phyloP scores from a whole-genome alignment of 1,140 invertebrate species.

The Cyclina sinensis region DNA sequence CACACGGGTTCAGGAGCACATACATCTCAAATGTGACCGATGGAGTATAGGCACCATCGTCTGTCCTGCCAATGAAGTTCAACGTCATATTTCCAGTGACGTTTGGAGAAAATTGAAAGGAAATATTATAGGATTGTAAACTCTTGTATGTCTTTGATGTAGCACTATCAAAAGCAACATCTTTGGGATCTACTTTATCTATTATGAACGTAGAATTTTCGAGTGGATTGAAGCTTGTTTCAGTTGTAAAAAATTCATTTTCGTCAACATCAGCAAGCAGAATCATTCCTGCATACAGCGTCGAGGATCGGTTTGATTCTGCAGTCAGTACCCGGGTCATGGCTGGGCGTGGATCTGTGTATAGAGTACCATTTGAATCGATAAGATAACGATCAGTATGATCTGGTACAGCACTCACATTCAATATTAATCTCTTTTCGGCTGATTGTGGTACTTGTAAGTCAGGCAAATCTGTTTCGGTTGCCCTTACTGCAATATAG shows the following conservation, averaged over 20 bases:
- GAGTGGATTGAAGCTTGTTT: background rate
- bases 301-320: conserved; percentile 28
- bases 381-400: conserved; percentile 31
- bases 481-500: background rate
- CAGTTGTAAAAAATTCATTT: background rate
- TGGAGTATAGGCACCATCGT: background rate
- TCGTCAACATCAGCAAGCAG: conserved; percentile 45
- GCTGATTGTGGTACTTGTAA: background rate
- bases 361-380: conserved; percentile 3
- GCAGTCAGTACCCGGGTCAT: background rate
- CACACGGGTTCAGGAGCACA: conserved; percentile 58
- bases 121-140: background rate
- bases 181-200: background rate
- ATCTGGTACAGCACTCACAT: background rate
- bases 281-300: background rate
- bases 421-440: conserved; percentile 10
- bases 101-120: background rate
- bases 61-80: background rate
- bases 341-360: background rate
- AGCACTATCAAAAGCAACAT: background rate
- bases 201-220: conserved; percentile 4
- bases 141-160: background rate
- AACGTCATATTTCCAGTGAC: conserved; percentile 26
- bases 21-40: conserved; percentile 33
- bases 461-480: conserved; percentile 8